phyloP scores from a whole-genome alignment of 1,140 invertebrate genomes.

The Zaprionus tsacasi region DNA sequence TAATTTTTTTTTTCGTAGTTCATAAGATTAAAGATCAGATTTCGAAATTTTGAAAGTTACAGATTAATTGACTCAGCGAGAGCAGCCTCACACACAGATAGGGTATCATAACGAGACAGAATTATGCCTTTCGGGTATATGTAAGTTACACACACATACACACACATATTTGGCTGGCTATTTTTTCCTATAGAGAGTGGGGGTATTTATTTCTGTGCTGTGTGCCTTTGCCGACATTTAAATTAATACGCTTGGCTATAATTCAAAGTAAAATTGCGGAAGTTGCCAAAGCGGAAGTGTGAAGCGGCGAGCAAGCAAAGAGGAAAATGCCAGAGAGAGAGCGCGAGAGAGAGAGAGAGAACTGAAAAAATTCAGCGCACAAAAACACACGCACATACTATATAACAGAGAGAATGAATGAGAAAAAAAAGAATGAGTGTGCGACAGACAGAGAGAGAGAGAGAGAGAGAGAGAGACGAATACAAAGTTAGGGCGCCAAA shows the following conservation, averaged over 20 bases:
- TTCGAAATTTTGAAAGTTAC: too few species aligned
- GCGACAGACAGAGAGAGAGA: conserved; percentile 3
- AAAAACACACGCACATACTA: conserved; percentile 48
- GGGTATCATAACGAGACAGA: conserved; percentile 7
- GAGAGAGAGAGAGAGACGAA: conserved; percentile 2
- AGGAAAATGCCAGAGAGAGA: conserved; percentile 34
- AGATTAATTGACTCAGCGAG: too few species aligned
- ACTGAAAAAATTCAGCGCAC: conserved; percentile 42
- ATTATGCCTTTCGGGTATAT: not conserved
- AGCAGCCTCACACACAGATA: not conserved
- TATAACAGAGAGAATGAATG: conserved; percentile 2
- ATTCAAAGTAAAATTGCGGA: conserved; percentile 83
- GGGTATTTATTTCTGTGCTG: conserved; percentile 70
- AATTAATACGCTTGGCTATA: conserved; percentile 83
- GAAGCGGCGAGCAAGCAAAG: conserved; percentile 66
- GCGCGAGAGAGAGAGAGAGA: conserved; percentile 30
- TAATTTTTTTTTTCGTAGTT: too few species aligned
- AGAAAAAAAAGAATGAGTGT: not conserved
- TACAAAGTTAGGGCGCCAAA: conserved; percentile 48
- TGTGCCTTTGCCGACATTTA: conserved; percentile 79
- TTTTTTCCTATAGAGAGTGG: conserved; percentile 45
- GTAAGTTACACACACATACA: too few species aligned
- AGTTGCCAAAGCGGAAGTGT: conserved; percentile 83
- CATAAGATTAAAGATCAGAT: too few species aligned
- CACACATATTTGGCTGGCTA: conserved; percentile 36